Conservation (phyloP, 2,113 vertebrate species). For the Brachypodius melanocephalos region DNA sequence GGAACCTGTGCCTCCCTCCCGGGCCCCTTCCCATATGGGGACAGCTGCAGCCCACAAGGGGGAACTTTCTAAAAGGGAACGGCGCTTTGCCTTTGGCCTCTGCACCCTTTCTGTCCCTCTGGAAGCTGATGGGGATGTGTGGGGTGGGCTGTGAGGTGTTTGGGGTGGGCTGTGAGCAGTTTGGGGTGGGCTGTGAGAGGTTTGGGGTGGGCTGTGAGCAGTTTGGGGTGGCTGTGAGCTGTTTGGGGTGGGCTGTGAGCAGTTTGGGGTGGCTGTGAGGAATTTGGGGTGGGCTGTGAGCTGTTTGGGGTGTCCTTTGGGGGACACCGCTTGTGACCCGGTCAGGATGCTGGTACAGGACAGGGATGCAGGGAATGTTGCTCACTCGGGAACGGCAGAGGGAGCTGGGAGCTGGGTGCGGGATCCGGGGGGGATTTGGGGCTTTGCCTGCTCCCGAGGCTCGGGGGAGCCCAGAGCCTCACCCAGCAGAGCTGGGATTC, state of each 20-base stretch:
- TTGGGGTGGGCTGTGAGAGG: no score
- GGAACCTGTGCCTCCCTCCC: not conserved
- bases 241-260: not conserved
- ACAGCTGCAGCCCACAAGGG: not conserved
- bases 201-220: no score
- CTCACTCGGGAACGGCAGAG: slow-evolving; percentile 8
- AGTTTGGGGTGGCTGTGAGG: no score
- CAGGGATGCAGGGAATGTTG: not conserved
- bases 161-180: not conserved
- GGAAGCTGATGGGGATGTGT: not conserved
- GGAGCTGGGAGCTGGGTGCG: slow-evolving; percentile 46
- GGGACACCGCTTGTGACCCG: not conserved
- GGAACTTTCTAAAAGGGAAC: not conserved
- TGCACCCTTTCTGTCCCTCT: fast-evolving
- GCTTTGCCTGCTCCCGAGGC: not conserved
- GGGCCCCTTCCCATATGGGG: fast-evolving
- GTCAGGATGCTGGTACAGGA: no score
- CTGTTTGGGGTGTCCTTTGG: not conserved
- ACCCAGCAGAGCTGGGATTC: fast-evolving
- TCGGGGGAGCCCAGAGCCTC: not conserved
- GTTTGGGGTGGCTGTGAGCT: not conserved
- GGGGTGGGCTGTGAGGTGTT: not conserved
- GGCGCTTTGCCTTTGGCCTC: not conserved
- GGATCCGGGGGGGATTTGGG: not conserved
- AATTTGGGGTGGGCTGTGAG: not conserved